Evolutionary conservation across 2,113 vertebrate genomes (phyloP).

Genomic region (Pachypanchax playfairii): DNA sequence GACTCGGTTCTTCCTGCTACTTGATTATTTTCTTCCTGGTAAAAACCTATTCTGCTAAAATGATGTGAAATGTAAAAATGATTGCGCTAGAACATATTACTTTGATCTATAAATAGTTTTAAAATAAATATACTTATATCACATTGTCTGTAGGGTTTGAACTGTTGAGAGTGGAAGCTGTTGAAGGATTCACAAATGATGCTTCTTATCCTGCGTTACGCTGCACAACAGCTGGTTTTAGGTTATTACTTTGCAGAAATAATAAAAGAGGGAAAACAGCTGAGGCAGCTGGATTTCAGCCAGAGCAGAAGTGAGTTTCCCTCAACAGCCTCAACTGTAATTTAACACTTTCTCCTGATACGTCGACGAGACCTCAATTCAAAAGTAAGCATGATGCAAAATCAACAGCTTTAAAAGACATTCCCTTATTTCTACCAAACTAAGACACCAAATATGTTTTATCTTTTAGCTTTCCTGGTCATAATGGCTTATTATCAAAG

Average conservation of each 20-base stretch:
- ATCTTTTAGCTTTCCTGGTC: slow-evolving; percentile 19
- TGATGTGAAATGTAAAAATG: slow-evolving; percentile 58
- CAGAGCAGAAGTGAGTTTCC: slow-evolving; percentile 16
- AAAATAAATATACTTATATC: slow-evolving; percentile 82
- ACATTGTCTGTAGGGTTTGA: slow-evolving; percentile 75
- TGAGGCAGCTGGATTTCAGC: slow-evolving; percentile 9
- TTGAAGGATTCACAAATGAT: slow-evolving; percentile 25
- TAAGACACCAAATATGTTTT: slow-evolving; percentile 16
- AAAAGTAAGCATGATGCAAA: slow-evolving; percentile 56
- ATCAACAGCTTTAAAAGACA: slow-evolving; percentile 55
- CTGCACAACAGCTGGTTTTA: background rate
- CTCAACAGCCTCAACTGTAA: slow-evolving; percentile 29
- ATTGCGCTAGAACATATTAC: slow-evolving; percentile 56
- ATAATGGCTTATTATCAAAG: slow-evolving; percentile 16
- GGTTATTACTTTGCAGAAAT: background rate
- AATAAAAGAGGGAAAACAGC: background rate
- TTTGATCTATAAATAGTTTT: slow-evolving; percentile 78
- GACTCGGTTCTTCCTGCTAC: slow-evolving; percentile 18
- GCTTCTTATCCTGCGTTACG: slow-evolving; percentile 8
- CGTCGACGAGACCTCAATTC: slow-evolving; percentile 30
- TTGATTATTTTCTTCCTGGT: slow-evolving; percentile 15
- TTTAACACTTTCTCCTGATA: slow-evolving; percentile 31
- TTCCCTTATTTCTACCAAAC: slow-evolving; percentile 62
- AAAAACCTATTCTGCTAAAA: slow-evolving; percentile 63
- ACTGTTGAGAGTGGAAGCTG: background rate